These are phyloP conservation scores for Bemisia tabaci DNA, from an alignment of 1,140 invertebrate genomes.

Conservation along the genomic window DNA sequence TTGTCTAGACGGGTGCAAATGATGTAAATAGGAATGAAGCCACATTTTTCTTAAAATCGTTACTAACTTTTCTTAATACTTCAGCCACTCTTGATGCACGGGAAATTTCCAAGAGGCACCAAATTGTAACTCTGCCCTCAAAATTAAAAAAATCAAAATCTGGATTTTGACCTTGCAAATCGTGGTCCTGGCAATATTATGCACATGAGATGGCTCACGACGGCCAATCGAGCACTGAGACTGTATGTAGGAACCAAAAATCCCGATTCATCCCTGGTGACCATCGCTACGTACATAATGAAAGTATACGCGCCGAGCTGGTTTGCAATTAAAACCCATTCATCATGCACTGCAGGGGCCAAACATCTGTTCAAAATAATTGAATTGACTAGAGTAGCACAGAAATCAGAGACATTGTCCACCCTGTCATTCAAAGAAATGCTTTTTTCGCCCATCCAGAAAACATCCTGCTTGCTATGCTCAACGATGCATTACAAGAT, in stretches of 20 bases:
- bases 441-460: conserved; percentile 25
- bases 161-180: too few species aligned
- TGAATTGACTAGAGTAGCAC: too few species aligned
- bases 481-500: conserved; percentile 21
- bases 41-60: too few species aligned
- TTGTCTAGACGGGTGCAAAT: too few species aligned
- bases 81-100: too few species aligned
- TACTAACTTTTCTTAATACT: too few species aligned
- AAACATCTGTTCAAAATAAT: too few species aligned
- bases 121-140: too few species aligned
- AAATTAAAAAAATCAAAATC: too few species aligned
- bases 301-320: conserved; percentile 19
- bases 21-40: too few species aligned
- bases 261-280: conserved; percentile 13
- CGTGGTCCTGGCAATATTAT: conserved; percentile 18
- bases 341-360: conserved; percentile 1
- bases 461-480: conserved; percentile 27
- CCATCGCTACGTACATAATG: conserved; percentile 17
- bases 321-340: conserved; percentile 19
- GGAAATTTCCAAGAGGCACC: too few species aligned
- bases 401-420: conserved; percentile 12
- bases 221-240: conserved; percentile 19
- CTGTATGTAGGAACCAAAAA: conserved; percentile 16
- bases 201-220: conserved; percentile 21
- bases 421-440: conserved; percentile 22